Evolutionary conservation across 1,140 invertebrate species (phyloP), one percentile per base, ranked within the genome.

Genomic region (Drosophila eugracilis): DNA sequence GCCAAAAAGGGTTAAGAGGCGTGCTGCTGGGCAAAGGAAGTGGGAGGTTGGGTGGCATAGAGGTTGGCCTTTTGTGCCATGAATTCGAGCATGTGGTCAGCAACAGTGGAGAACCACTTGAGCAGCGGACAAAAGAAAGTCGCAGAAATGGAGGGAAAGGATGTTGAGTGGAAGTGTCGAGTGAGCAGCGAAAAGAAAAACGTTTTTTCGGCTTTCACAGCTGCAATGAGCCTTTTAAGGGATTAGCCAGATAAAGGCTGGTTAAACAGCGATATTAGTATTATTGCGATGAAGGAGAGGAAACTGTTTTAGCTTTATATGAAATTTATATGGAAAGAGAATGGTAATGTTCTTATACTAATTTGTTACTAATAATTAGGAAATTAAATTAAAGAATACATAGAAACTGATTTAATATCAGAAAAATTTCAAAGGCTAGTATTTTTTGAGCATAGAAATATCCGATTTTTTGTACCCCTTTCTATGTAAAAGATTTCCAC

Each of bases 71-170:
- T 66, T 78, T 78, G 58, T 78, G 37, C 53, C 37, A 53, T 28
- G 45, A 78, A 86, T 86, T 70, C 36, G 77, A 81, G 69, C 81
- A 86, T 86, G 83, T 86, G 83, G 81, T 81, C 83, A 88, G 77
- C 47, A 67, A 53, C 63, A 49, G 24, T 49, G 37, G 30, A 53
- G 67, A 75, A 48, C 62, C 58, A 73, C 80, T 79, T 63, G 53
- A 83, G 55, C 47, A 57, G 48, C 30, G 50, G 60, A 39, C 34
- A 63, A 75, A 49, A 50, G 44, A 57, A 70, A 52, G 36, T 24
- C 24, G 41, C 10, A 12, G 3, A 5, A 24, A 10, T 1, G 17
- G n/a, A 9, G 28, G n/a, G 7, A 45, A 9, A 4, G 15, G n/a
- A 28, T 17, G 32, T 22, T 14, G 17, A 30, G 32, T 42, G 50